A percentile compares a stretch with the other conserved stretches of the same genome.
Evolutionary conservation across 2,113 vertebrate genomes (phyloP).

Genomic region (Corythornis vintsioides): DNA sequence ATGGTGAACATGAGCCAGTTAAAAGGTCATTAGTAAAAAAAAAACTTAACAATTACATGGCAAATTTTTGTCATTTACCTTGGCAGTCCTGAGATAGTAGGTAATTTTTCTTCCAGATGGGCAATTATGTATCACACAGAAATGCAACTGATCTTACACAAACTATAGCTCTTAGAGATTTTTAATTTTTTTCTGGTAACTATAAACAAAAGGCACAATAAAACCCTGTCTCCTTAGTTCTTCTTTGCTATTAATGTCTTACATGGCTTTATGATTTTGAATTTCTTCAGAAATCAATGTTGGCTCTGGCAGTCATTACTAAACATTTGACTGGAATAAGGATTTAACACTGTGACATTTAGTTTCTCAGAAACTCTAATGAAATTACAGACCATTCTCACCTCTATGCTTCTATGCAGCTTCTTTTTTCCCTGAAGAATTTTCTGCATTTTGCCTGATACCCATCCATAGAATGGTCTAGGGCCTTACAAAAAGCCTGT

Average conservation of each 20-base stretch:
- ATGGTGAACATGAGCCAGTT: not conserved
- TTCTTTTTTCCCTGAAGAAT: not conserved
- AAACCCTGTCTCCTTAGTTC: not conserved
- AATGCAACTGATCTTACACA: not conserved
- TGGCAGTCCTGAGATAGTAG: not conserved
- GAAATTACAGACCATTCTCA: not conserved
- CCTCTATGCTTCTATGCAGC: not conserved
- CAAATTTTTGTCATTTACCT: not conserved
- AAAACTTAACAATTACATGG: not conserved
- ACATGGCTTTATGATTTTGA: not conserved
- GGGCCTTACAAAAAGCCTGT: not conserved
- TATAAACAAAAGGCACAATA: not conserved
- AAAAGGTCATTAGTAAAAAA: not conserved
- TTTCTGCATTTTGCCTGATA: not conserved
- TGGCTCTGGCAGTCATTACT: not conserved
- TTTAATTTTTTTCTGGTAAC: constrained; percentile 5
- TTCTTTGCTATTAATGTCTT: not conserved
- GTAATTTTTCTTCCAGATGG: not conserved
- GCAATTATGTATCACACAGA: not conserved
- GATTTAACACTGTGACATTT: not conserved
- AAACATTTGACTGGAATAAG: not conserved
- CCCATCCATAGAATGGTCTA: not conserved
- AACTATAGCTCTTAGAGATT: not conserved
- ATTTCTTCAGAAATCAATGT: not conserved
- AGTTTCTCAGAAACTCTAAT: not conserved